Evolutionary conservation across 1,140 invertebrate species (phyloP), one percentile per base, ranked within the genome.

Genomic region (Tetramorium parvispinum): DNA sequence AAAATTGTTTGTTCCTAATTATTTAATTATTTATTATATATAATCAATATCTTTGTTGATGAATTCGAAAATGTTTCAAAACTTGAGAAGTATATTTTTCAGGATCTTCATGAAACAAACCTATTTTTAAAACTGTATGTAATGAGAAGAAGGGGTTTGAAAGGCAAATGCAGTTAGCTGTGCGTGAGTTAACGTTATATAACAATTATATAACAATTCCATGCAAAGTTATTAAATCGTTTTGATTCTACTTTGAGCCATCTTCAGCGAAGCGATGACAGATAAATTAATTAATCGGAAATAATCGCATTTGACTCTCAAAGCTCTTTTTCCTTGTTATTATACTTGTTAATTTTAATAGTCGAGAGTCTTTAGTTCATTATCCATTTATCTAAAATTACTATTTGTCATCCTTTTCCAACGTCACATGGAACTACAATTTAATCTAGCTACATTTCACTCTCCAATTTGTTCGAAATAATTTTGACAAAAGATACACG

Each of bases 401-500:
- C 10, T 53, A 2, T 51, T 49, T 71, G 5, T 37, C 27, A 53
- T 18, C 40, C 16, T 43, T 59, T 61, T 24, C 6, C 11, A 43
- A 63, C 18, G 21, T 32, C 32, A 32, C 27, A 2, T 16, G n/a
- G 16, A 3, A 24, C 11, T 11, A 8, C 1, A 24, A 49, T 78
- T 79, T 40, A 53, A 65, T 79, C 13, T 11, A 24, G n/a, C 1
- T 71, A 40, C 10, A 40, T 59, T 6, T 81, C 0, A 27, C 18
- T 37, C 8, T 49, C 24, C 8, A 8, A 1, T 46, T 32, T 3
- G 32, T 32, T 81, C 21, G 10, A 81, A 70, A 6, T 61, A 70
- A 51, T 57, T 87, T 51, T 79, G 75, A 24, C 46, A 32, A 43
- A 75, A 86, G 37, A 63, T 85, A 21, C 53, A n/a, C 61, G 49